Evolutionary conservation across 53 echinoderm and acorn worm species (phyloP), one percentile per base, ranked within the genome.

Genomic region (Stichopus horrens): DNA sequence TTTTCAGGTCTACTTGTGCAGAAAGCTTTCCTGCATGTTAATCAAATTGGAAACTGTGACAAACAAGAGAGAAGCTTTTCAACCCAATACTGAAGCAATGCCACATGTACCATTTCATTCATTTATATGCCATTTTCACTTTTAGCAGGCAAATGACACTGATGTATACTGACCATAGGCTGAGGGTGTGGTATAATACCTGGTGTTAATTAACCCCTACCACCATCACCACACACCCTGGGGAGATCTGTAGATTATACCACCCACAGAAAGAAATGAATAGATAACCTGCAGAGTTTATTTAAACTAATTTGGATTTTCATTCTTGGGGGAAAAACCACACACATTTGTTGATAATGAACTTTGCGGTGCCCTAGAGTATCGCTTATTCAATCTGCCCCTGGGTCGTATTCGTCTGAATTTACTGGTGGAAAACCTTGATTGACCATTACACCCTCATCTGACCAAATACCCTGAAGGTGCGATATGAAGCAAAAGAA

Each of bases 301-400:
- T 71, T 71, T 13, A 13, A 71, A 71, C 21, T 71, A 71, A 71
- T 71, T 71, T 71, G 19, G 71, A 71, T 71, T 71, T 71, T 71
- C 71, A 71, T 71, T 71, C 71, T n/a, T 71, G n/a, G 19, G 19
- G 37, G n/a, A 71, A 71, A 71, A 71, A 18, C 71, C 71, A 71
- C 71, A 71, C 18, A 63, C 63, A 63, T 71, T 71, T 71, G 71
- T 71, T 71, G 21, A 20, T n/a, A 71, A 71, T 71, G 14, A 71
- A 71, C 18, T 71, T 71, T 71, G 18, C 19, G 71, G 71, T 71
- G 19, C 63, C 63, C 63, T 16, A 71, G 71, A 16, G 71, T 71
- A 7, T 71, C 71, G 19, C 18, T 71, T 71, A 71, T 18, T 71
- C 21, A 71, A 71, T 71, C 19, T 71, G 71, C 71, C 71, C 71